phyloP scores from a whole-genome alignment of 2,113 vertebrate species.

The Tretioscincus oriximinensis region DNA sequence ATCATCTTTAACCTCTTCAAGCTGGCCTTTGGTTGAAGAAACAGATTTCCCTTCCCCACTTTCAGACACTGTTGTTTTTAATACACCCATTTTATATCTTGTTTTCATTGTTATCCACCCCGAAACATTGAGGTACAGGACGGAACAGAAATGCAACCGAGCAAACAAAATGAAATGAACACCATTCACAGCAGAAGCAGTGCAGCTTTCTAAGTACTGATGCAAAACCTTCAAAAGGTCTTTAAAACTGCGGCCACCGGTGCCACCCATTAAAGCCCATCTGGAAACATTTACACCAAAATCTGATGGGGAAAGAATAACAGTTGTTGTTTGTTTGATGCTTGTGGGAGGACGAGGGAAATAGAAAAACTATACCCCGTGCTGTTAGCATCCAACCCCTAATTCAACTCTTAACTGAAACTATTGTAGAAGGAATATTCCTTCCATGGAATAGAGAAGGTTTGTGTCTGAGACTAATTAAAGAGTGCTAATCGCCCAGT shows the following conservation, averaged over 20 bases:
- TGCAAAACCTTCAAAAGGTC: background rate
- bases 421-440: slow-evolving; percentile 40
- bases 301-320: background rate
- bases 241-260: rapidly evolving
- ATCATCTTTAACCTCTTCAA: background rate
- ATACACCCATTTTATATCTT: too few relatives aligned
- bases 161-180: background rate
- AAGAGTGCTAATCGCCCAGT: slow-evolving; percentile 27
- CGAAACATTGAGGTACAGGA: too few relatives aligned
- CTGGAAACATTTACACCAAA: rapidly evolving
- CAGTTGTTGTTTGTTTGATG: background rate
- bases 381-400: slow-evolving; percentile 15
- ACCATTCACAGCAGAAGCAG: background rate
- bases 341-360: slow-evolving; percentile 16
- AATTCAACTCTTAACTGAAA: slow-evolving; percentile 44
- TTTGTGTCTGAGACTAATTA: slow-evolving; percentile 49
- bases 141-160: background rate
- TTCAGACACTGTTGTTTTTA: too few relatives aligned
- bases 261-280: background rate
- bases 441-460: slow-evolving; percentile 4
- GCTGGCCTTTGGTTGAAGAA: too few relatives aligned
- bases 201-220: background rate
- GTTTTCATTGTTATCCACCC: too few relatives aligned
- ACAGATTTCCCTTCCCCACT: too few relatives aligned
- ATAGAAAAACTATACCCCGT: background rate